phyloP scores from a whole-genome alignment of 1,140 invertebrate species.

The Bilobella aurantiaca region DNA sequence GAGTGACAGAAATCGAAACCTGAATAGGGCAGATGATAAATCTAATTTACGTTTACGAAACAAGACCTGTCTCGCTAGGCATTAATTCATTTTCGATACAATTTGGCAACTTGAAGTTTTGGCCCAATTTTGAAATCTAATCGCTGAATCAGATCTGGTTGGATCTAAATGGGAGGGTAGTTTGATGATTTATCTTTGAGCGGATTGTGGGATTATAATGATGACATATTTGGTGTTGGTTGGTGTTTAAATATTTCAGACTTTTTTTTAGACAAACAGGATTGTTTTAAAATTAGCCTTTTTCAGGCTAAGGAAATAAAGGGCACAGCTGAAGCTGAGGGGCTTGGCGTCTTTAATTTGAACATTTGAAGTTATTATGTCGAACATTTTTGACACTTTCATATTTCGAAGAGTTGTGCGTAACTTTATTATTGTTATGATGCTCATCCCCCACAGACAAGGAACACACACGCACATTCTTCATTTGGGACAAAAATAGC shows the following conservation, averaged over 20 bases:
- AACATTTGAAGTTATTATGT: slow-evolving; percentile 8
- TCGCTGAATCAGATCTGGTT: no score
- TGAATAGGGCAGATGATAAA: no score
- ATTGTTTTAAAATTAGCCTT: no score
- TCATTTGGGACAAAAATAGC: no score
- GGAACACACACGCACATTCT: background rate
- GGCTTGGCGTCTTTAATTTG: background rate
- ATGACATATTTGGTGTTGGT: background rate
- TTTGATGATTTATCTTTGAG: background rate
- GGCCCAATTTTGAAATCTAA: no score
- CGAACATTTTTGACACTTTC: background rate
- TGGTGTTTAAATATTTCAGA: background rate
- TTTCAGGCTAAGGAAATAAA: background rate
- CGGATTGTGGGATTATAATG: background rate
- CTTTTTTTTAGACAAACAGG: background rate
- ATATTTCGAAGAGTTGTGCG: background rate
- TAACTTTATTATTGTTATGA: background rate
- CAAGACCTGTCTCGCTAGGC: slow-evolving; percentile 1
- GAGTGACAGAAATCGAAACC: no score
- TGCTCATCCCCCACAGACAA: background rate
- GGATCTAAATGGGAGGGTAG: background rate
- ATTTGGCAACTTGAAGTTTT: no score
- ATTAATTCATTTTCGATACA: no score
- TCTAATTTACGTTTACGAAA: slow-evolving; percentile 21
- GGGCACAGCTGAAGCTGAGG: background rate